Evolutionary conservation across 2,888 invertebrate species (phyloP).

Genomic region (Odontocolon sp.): DNA sequence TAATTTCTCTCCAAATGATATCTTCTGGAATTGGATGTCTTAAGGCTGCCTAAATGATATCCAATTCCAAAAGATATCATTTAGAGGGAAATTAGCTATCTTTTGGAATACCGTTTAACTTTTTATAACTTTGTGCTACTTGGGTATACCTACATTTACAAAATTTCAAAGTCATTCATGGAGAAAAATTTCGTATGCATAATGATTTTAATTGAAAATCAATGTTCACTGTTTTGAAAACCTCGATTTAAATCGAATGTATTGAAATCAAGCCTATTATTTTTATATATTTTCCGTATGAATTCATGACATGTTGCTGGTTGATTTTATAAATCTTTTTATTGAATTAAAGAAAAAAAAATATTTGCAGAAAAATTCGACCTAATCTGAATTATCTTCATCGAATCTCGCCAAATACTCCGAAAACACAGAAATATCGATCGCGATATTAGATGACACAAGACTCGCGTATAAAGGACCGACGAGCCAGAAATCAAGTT

Average conservation of each 20-base stretch:
- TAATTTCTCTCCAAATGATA: not conserved
- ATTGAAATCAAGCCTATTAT: not conserved
- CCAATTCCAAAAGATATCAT: too few relatives aligned
- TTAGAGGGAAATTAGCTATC: too few relatives aligned
- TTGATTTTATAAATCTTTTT: not conserved
- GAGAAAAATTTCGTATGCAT: not conserved
- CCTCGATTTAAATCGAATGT: too few relatives aligned
- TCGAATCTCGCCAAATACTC: slow-evolving; percentile 50
- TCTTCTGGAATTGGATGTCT: too few relatives aligned
- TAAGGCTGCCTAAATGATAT: too few relatives aligned
- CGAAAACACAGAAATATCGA: slow-evolving; percentile 58
- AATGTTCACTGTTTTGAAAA: too few relatives aligned
- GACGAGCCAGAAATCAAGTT: slow-evolving; percentile 57
- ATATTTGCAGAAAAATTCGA: slow-evolving; percentile 43
- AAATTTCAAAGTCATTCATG: not conserved
- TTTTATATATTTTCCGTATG: not conserved
- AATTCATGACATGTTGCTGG: not conserved
- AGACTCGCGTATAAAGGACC: slow-evolving; percentile 55
- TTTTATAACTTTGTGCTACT: too few relatives aligned
- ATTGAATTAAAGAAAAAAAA: not conserved
- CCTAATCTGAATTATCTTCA: slow-evolving; percentile 58
- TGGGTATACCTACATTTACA: not conserved
- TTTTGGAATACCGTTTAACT: too few relatives aligned
- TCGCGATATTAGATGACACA: slow-evolving; percentile 55
- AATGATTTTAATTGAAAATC: too few relatives aligned